Evolutionary conservation across 2,797 vertebrate genomes (phyloP).

Genomic region (Meriones psammophilus): DNA sequence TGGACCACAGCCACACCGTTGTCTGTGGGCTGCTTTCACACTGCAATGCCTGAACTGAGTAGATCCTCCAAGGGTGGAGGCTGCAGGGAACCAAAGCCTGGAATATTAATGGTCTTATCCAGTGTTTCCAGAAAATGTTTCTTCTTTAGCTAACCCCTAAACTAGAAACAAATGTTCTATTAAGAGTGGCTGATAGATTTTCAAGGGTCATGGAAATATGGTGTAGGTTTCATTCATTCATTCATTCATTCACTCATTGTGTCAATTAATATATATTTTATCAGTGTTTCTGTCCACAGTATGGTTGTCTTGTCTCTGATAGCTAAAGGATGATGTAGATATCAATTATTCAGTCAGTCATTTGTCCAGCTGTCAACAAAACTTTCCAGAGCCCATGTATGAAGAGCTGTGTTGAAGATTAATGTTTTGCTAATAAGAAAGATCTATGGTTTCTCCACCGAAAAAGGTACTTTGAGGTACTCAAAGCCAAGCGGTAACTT

Average conservation of each 20-base stretch:
- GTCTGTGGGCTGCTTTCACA: neutral
- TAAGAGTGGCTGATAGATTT: neutral
- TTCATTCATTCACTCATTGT: neutral
- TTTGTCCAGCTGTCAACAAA: neutral
- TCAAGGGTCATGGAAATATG: neutral
- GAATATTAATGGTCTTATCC: neutral
- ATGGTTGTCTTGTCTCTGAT: too few relatives aligned
- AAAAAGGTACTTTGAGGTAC: neutral
- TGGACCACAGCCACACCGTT: neutral
- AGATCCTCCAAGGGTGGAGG: neutral
- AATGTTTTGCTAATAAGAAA: neutral
- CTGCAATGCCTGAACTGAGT: neutral
- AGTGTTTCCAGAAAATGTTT: neutral
- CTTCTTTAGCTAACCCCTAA: neutral
- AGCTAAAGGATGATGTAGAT: too few relatives aligned
- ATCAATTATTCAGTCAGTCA: too few relatives aligned
- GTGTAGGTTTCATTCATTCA: neutral
- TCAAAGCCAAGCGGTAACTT: neutral
- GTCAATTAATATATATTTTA: too few relatives aligned
- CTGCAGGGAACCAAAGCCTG: too few relatives aligned
- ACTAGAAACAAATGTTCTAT: neutral
- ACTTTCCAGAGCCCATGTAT: neutral
- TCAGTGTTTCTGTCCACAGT: too few relatives aligned
- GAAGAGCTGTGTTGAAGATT: neutral
- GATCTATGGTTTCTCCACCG: rapidly evolving